These are phyloP conservation scores for Hydractinia echinata DNA, from an alignment of 30 jellyfish, hydroid and myxozoan species.

Conservation along the genomic window DNA sequence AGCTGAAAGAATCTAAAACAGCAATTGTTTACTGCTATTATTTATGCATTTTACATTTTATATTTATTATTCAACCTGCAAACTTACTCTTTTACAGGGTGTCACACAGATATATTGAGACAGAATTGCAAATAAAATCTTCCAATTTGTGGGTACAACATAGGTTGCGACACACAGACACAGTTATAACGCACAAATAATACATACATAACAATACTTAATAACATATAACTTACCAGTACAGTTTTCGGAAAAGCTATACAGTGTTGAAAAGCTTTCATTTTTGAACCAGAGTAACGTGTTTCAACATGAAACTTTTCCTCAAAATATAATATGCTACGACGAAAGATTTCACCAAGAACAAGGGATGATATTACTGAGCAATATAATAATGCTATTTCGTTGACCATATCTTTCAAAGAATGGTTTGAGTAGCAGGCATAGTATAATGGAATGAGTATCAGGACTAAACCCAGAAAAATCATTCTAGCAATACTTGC, in stretches of 20 bases:
- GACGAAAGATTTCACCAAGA: slow-evolving; percentile 47
- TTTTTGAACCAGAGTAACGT: slow-evolving; percentile 33
- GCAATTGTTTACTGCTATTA: no score
- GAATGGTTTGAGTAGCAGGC: neutral
- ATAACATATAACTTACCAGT: neutral
- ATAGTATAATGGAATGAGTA: neutral
- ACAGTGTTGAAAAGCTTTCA: slow-evolving; percentile 3
- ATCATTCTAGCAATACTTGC: neutral
- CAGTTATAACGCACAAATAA: no score
- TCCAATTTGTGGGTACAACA: no score
- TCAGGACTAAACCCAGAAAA: neutral
- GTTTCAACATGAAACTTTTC: slow-evolving; percentile 39
- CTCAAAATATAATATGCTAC: slow-evolving; percentile 37
- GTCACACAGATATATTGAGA: neutral
- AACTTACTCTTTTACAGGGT: no score
- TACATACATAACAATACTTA: no score
- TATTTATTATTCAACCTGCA: no score
- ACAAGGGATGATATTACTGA: slow-evolving; percentile 32
- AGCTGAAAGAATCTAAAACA: no score
- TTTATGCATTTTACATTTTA: no score
- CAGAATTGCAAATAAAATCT: neutral
- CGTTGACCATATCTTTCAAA: neutral
- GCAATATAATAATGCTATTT: neutral
- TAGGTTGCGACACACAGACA: no score
- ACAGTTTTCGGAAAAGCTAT: slow-evolving; percentile 2